These are phyloP conservation scores for Apotomis capreana DNA, from an alignment of 2,888 invertebrate genomes.

Conservation along the genomic window DNA sequence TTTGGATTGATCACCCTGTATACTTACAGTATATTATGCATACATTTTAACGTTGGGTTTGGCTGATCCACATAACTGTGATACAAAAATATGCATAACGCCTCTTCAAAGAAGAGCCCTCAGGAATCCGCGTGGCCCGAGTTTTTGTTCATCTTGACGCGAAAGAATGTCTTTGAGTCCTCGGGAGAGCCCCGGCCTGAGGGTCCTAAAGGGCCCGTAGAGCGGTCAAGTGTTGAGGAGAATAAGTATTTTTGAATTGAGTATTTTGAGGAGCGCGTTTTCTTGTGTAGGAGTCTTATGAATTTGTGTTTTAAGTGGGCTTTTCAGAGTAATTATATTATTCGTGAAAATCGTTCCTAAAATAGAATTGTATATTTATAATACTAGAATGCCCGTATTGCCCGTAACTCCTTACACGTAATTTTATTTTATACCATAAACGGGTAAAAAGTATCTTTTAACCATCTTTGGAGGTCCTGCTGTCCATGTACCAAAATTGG, in stretches of 20 bases:
- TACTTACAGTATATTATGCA: neutral
- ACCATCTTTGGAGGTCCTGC: too few species aligned
- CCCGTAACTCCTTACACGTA: too few species aligned
- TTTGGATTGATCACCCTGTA: neutral
- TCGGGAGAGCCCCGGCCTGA: constrained; percentile 8
- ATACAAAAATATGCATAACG: constrained; percentile 3
- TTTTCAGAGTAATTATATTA: too few species aligned
- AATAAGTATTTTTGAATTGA: constrained; percentile 10
- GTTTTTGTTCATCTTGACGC: constrained; percentile 21
- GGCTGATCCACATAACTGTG: neutral
- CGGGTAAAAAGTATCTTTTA: too few species aligned
- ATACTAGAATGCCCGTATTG: too few species aligned
- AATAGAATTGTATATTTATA: too few species aligned
- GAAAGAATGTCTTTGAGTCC: constrained; percentile 27
- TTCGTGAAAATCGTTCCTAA: too few species aligned
- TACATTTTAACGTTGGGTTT: neutral
- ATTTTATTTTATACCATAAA: too few species aligned
- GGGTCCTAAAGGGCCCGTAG: neutral
- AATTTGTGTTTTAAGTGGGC: neutral
- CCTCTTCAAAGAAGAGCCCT: constrained; percentile 14
- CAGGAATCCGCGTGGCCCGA: constrained; percentile 5
- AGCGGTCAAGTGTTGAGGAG: constrained; percentile 11
- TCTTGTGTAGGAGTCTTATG: neutral
- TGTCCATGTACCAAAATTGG: too few species aligned
- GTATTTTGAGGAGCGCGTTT: constrained; percentile 13